phyloP scores from a whole-genome alignment of 2,113 vertebrate species.

The Bufo bufo region DNA sequence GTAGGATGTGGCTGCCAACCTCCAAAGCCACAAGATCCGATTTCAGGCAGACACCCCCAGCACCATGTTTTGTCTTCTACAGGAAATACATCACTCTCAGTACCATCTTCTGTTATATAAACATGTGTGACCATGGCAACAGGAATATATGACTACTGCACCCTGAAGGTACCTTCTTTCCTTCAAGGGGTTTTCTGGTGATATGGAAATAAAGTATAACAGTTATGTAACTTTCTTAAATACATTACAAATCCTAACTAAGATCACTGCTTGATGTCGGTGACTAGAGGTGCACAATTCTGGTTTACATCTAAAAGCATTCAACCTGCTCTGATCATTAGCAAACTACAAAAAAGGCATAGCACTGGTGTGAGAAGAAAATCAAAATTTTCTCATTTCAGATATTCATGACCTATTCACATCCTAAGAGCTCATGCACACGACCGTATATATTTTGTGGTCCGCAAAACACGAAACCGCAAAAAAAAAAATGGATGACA shows the following conservation, averaged over 20 bases:
- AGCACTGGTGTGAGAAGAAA: too few species aligned
- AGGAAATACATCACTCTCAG: constrained; percentile 52
- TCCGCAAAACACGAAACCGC: too few species aligned
- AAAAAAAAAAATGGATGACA: too few species aligned
- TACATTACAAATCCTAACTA: neutral
- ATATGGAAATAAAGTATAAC: neutral
- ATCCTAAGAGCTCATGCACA: too few species aligned
- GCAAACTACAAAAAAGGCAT: neutral
- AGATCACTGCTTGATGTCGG: neutral
- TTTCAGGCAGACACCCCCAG: constrained; percentile 71
- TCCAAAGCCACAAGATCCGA: constrained; percentile 74
- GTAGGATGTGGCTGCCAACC: constrained; percentile 80
- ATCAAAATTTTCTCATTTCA: too few species aligned
- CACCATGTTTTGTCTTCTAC: constrained; percentile 65
- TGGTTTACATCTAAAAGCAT: neutral
- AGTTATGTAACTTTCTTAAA: neutral
- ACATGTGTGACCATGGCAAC: constrained; percentile 69
- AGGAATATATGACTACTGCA: constrained; percentile 21
- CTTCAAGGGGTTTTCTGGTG: neutral
- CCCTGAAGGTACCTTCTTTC: neutral
- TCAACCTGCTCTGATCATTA: neutral
- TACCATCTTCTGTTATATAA: constrained; percentile 64
- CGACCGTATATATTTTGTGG: too few species aligned
- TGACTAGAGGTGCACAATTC: neutral
- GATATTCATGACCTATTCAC: too few species aligned